A percentile compares a stretch with the other conserved stretches of the same genome.
phyloP scores from a whole-genome alignment of 2,113 vertebrate genomes.

The Herpetotheres cachinnans region DNA sequence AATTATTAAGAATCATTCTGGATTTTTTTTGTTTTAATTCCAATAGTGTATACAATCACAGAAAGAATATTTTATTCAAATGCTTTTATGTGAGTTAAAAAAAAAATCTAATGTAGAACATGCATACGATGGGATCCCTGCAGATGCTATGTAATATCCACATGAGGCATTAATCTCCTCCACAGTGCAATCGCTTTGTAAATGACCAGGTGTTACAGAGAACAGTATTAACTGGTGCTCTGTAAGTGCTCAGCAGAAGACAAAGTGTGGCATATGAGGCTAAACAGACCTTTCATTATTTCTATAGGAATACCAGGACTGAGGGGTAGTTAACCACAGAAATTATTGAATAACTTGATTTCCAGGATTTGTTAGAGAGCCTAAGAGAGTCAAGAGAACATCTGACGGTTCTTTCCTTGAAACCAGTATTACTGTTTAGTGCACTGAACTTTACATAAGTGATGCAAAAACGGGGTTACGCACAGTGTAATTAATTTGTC shows the following conservation, averaged over 20 bases:
- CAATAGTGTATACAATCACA: not conserved
- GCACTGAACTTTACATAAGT: not conserved
- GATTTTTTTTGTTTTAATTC: not conserved
- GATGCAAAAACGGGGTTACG: not conserved
- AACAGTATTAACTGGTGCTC: not conserved
- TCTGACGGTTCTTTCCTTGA: not conserved
- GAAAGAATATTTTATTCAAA: not conserved
- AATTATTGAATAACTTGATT: not conserved
- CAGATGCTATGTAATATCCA: not conserved
- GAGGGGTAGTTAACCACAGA: not conserved
- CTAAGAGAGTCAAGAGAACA: not conserved
- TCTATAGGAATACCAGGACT: not conserved
- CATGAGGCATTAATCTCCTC: not conserved
- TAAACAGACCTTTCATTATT: not conserved
- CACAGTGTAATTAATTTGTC: not conserved
- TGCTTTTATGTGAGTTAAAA: not conserved
- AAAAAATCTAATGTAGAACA: not conserved
- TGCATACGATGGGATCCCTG: fast-evolving
- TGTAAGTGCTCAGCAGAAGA: not conserved
- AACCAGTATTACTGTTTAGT: not conserved
- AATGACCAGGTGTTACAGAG: not conserved
- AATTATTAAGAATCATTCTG: not conserved
- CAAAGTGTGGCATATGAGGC: fast-evolving
- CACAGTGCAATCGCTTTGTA: not conserved
- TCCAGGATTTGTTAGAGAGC: not conserved